Evolutionary conservation across 2,113 vertebrate genomes (phyloP).

Genomic region (Daphoenositta chrysoptera): DNA sequence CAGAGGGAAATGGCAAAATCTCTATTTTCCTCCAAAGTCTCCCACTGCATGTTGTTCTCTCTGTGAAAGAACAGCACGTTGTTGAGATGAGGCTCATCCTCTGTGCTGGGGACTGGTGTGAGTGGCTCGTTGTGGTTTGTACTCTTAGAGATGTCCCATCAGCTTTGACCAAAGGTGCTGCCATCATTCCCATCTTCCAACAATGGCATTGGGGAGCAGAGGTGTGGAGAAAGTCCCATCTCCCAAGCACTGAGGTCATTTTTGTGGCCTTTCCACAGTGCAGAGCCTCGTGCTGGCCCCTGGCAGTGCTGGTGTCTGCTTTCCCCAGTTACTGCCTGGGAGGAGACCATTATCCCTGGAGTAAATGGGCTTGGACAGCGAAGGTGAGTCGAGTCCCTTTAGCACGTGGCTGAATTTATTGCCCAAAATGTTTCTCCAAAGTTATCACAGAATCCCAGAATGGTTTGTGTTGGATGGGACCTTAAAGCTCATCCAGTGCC

Average conservation of each 20-base stretch:
- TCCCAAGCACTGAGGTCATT: neutral
- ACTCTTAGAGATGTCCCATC: neutral
- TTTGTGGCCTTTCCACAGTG: neutral
- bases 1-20: neutral
- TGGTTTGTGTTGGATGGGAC: neutral
- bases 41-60: neutral
- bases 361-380: accelerated
- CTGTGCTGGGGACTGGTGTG: neutral
- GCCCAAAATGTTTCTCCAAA: neutral
- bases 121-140: neutral
- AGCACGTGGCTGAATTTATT: neutral
- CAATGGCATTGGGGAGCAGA: accelerated
- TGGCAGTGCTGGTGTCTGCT: neutral
- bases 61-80: neutral
- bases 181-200: neutral
- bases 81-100: neutral
- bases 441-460: neutral
- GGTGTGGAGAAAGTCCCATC: neutral
- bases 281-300: accelerated
- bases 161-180: neutral
- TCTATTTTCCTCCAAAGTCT: neutral
- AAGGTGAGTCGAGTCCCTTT: neutral
- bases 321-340: neutral
- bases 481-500: accelerated
- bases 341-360: neutral